Evolutionary conservation across 2,113 vertebrate species (phyloP).

Genomic region (Engystomops pustulosus): DNA sequence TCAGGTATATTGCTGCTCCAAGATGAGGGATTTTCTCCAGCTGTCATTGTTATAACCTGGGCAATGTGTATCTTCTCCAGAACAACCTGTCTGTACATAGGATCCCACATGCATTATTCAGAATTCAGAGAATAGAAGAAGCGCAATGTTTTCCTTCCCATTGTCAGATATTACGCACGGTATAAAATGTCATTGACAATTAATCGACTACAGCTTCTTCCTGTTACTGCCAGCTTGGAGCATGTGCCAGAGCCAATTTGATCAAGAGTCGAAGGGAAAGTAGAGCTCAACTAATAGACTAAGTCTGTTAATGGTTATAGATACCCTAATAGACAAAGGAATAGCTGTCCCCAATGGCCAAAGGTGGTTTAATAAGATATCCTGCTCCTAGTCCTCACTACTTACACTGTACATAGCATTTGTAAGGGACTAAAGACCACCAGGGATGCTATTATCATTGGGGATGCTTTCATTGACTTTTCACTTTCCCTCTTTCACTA

Average conservation of each 20-base stretch:
- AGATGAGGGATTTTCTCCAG: conserved; percentile 16
- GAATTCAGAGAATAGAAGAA: not conserved
- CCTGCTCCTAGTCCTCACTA: no score
- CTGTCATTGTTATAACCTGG: conserved; percentile 14
- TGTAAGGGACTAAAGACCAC: no score
- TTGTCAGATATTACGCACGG: not conserved
- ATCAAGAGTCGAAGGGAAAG: not conserved
- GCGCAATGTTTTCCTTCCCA: not conserved
- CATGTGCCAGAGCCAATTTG: not conserved
- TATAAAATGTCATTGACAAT: conserved; percentile 2
- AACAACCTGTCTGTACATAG: not conserved
- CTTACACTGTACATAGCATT: no score
- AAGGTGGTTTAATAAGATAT: no score
- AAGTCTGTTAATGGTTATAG: not conserved
- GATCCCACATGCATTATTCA: not conserved
- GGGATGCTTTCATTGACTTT: no score
- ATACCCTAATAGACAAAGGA: not conserved
- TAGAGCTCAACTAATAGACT: not conserved
- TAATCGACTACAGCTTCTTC: not conserved
- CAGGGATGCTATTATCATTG: no score
- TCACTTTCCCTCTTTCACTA: no score
- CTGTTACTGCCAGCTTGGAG: not conserved
- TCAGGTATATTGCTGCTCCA: conserved; percentile 9
- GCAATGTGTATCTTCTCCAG: not conserved
- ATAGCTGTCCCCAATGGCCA: no score